A percentile compares a stretch with the other conserved stretches of the same genome.
Conservation (phyloP, 2,113 vertebrate genomes). For the Sclerurus mexicanus region DNA sequence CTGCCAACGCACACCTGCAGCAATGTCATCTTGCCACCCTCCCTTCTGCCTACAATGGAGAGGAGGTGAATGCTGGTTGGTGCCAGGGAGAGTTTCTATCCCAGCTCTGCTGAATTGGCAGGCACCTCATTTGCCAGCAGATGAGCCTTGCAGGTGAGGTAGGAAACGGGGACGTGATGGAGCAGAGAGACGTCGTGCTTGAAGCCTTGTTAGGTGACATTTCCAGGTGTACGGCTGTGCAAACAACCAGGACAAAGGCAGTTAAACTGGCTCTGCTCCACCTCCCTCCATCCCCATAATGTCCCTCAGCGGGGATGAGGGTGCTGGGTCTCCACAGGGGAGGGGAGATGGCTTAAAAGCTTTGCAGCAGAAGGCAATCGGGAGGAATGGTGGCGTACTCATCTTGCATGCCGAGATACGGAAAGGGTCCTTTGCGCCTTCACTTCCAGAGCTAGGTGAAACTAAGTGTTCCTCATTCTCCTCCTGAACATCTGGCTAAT, state of each 20-base stretch:
- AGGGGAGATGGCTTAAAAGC: not conserved
- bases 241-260: not conserved
- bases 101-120: not conserved
- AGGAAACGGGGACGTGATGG: not conserved
- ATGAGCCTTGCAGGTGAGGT: not conserved
- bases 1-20: not conserved
- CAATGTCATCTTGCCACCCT: not conserved
- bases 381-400: not conserved
- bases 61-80: not conserved
- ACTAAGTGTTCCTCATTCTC: not conserved
- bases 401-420: rapidly evolving
- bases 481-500: not conserved
- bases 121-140: not conserved
- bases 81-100: not conserved
- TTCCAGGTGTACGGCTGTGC: not conserved
- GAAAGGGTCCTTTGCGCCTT: not conserved
- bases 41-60: not conserved
- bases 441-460: not conserved
- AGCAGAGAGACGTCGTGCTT: not conserved
- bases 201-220: not conserved
- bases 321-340: not conserved
- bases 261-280: not conserved
- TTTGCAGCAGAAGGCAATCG: not conserved
- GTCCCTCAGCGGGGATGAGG: not conserved
- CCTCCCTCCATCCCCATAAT: not conserved